Base-by-base conservation (phyloP, 2,797 vertebrate genomes). In the Aselliscus stoliczkanus region DNA sequence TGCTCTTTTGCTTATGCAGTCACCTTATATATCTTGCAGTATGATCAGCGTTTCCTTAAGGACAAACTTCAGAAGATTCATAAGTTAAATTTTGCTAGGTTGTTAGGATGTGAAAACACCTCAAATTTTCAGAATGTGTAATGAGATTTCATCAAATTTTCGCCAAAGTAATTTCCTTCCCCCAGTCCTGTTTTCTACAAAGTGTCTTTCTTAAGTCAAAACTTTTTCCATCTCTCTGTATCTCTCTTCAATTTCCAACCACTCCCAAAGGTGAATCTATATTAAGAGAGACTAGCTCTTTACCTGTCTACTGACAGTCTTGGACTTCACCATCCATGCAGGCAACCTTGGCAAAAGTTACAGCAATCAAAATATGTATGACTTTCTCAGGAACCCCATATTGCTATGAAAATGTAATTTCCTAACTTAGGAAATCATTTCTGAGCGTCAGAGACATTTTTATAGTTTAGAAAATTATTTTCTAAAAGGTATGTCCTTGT, bases 1-100 rank as follows among this genome's bases (percentile, higher is more conserved):
- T 96, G 90, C 88, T 31, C 42, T 73, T 93, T 94, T 96, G 67
- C 75, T 93, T 88, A 64, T 88, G 83, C 62, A 96, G 29, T 87
- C 58, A 91, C 93, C 64, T 96, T 96, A 54, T 37, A 42, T 65
- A 37, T 76, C 37, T 88, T 65, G 17, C 5, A 82, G 21, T 82
- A n/a, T 93, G 54, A 65, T 70, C 39, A 87, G 29, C 13, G 52
- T 88, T 95, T 92, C 62, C 34, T 93, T 84, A 83, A 90, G 44
- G 50, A 21, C 10, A 87, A 58, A 69, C 64, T 93, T 87, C 3
- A 91, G n/a, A 84, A 52, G 70, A 93, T 80, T 85, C 21, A 56
- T 44, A 86, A 52, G 86, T 89, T 77, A 94, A 90, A 96, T 95
- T 96, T 76, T 88, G 34, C 27, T 87, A 56, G 34, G 17, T 65